A percentile compares a stretch with the other conserved stretches of the same genome.
These are phyloP conservation scores for Clangula hyemalis DNA, from an alignment of 2,797 vertebrate genomes.

Conservation along the genomic window DNA sequence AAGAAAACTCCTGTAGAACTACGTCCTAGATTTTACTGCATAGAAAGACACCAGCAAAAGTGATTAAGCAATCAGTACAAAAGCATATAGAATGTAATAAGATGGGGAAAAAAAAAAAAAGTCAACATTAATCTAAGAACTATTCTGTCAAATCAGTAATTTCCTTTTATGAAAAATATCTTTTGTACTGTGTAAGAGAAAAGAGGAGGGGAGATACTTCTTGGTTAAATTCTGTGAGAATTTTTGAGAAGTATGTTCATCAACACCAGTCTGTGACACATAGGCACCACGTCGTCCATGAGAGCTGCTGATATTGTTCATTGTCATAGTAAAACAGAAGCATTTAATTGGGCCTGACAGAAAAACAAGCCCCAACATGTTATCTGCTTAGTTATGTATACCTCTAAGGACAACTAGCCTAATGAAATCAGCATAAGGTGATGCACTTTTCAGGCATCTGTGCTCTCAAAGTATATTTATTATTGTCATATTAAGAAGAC, in stretches of 20 bases:
- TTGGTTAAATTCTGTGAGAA: background rate
- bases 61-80: background rate
- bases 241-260: background rate
- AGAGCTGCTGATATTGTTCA: background rate
- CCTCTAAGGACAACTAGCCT: background rate
- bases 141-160: background rate
- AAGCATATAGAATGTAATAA: background rate
- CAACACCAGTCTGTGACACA: background rate
- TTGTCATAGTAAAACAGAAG: background rate
- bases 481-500: background rate
- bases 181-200: background rate
- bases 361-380: background rate
- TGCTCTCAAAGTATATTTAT: background rate
- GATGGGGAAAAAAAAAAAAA: background rate
- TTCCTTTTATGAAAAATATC: background rate
- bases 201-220: background rate
- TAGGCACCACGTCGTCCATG: accelerated
- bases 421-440: background rate
- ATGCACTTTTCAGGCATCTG: background rate
- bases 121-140: background rate
- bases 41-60: background rate
- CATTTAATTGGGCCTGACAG: background rate
- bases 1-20: background rate
- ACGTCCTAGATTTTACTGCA: background rate
- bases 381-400: background rate